Base-by-base conservation (phyloP, 2,888 invertebrate genomes). In the Oscheius onirici region DNA sequence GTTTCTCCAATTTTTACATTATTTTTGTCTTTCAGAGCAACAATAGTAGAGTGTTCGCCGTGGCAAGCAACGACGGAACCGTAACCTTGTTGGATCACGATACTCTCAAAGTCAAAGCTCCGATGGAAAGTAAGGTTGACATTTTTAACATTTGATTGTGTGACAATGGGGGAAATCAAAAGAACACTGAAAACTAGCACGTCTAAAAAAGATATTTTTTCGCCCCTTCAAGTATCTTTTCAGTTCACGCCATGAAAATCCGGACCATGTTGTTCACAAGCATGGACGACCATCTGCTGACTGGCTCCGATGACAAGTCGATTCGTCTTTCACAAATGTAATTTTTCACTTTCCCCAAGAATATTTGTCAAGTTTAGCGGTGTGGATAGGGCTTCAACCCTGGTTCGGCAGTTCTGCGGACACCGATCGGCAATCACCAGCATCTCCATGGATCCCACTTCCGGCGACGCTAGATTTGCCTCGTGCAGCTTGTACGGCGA, bases 181-280 rank as follows among this genome's bases (percentile, higher is more conserved):
- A 51, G 6, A 43, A 8, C 43, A 43, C 13, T 11, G 43, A 43
- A 43, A 11, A 43, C 13, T 11, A 11, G 43, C 43, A 11, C 6
- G n/a, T 57, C 22, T 57, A 26, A n/a, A 26, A n/a, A 28, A 20
- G 15, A 15, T 57, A 15, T 26, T 57, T 43, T 41, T 15, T 20
- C 20, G 13, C 41, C 13, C 2, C 43, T 11, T 22, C 13, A 54
- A 43, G 13, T 20, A 13, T 11, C 2, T n/a, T 73, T 81, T 68
- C 58, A 83, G 82, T 76, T 17, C 83, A 83, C 67, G 74, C 76
- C n/a, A 82, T 81, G 76, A 72, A 77, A 54, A 72, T 83, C n/a
- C 67, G 80, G 10, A 72, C 75, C n/a, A 63, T 83, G 22, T 69
- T 73, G 15, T 82, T 83, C 46, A 66, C 77, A 17, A 65, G 75